Conservation (phyloP, 2,888 invertebrate species). For the Pilophorus perplexus region DNA sequence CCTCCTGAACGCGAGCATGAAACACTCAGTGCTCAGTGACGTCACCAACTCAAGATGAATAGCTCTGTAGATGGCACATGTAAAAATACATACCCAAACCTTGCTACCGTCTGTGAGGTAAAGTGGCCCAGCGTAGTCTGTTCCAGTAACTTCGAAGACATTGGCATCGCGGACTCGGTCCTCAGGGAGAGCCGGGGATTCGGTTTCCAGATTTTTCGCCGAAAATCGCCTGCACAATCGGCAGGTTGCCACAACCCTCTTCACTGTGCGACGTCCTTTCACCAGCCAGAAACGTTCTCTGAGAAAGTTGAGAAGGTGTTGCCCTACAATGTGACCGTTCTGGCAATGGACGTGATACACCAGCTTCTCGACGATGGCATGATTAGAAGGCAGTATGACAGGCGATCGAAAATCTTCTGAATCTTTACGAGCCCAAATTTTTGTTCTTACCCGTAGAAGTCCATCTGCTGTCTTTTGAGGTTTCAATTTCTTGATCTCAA, state of each 20-base stretch:
- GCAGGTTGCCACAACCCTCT: constrained; percentile 27
- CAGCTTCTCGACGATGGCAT: not conserved
- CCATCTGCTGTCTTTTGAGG: not conserved
- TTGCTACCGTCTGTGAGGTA: constrained; percentile 44
- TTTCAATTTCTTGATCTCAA: not conserved
- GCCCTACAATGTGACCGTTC: not conserved
- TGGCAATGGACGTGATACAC: not conserved
- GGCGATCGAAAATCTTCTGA: not conserved
- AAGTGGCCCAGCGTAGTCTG: constrained; percentile 53
- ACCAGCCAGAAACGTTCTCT: constrained; percentile 6
- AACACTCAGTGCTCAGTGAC: constrained; percentile 49
- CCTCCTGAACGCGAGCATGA: constrained; percentile 50
- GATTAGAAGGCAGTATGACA: not conserved
- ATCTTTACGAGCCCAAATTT: not conserved
- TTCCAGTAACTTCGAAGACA: constrained; percentile 50
- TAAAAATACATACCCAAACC: constrained; percentile 50
- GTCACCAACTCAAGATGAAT: constrained; percentile 50
- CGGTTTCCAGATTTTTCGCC: not conserved
- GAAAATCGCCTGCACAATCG: constrained; percentile 14
- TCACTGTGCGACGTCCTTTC: not conserved
- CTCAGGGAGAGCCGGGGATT: constrained; percentile 2
- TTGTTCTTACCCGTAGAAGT: not conserved
- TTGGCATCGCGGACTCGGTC: not conserved
- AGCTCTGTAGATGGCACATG: constrained; percentile 5
- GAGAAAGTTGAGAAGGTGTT: not conserved